These are phyloP conservation scores for Rhaphigaster nebulosa DNA, from an alignment of 2,888 invertebrate genomes.

Conservation along the genomic window DNA sequence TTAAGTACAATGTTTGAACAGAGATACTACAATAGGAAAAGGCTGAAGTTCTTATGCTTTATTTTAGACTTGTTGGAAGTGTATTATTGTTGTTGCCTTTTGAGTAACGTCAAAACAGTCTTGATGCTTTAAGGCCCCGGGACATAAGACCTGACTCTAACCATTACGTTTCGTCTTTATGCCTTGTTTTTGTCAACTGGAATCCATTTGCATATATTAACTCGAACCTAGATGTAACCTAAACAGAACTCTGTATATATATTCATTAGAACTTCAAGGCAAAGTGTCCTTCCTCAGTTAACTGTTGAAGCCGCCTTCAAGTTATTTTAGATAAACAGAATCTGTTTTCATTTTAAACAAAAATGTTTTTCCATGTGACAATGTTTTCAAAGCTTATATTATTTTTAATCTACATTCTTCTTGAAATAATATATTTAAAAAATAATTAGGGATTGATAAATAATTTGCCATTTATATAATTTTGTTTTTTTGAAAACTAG, in stretches of 20 bases:
- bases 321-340: not conserved
- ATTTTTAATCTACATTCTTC: no score
- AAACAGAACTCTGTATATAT: not conserved
- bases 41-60: no score
- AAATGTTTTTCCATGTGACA: not conserved
- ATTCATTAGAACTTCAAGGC: not conserved
- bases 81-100: not conserved
- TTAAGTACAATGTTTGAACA: no score
- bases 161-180: not conserved
- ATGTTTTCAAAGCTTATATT: no score
- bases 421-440: no score
- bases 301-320: not conserved
- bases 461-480: no score
- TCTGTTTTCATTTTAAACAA: not conserved
- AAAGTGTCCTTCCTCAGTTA: not conserved
- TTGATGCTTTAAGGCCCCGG: not conserved
- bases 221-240: not conserved
- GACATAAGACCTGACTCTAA: not conserved
- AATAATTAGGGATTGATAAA: no score
- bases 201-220: constrained; percentile 2
- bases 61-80: not conserved
- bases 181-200: not conserved
- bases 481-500: no score
- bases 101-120: not conserved
- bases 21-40: no score